phyloP scores from a whole-genome alignment of 2,888 invertebrate genomes.

The Drosophila lacicola region DNA sequence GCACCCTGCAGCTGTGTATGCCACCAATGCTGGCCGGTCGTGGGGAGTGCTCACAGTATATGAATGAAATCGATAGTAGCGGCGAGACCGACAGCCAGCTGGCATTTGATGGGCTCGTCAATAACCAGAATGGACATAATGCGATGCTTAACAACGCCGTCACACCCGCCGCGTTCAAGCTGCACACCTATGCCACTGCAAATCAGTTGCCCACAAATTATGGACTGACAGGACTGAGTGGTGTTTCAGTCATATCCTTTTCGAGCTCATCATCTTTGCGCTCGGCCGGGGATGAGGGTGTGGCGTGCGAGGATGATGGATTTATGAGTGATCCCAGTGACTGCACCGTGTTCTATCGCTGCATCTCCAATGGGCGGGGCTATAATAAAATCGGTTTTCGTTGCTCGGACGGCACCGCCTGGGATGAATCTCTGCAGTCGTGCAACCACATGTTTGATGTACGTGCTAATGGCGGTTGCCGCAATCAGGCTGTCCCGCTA shows the following conservation, averaged over 20 bases:
- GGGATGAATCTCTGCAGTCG: conserved; percentile 89
- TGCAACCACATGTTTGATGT: conserved; percentile 90
- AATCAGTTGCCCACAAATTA: conserved; percentile 79
- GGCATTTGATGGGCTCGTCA: conserved; percentile 64
- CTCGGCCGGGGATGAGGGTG: conserved; percentile 64
- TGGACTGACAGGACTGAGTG: conserved; percentile 82
- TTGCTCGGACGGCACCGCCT: conserved; percentile 91
- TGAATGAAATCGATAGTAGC: conserved; percentile 82
- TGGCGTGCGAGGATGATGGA: conserved; percentile 88
- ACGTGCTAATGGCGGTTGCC: conserved; percentile 87
- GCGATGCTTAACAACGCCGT: conserved; percentile 53
- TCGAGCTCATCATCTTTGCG: conserved; percentile 81
- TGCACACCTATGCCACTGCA: conserved; percentile 61
- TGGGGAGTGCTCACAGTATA: conserved; percentile 87
- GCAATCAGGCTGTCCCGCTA: conserved; percentile 52
- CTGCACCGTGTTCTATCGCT: conserved; percentile 92
- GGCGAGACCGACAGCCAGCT: conserved; percentile 52
- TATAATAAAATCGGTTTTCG: conserved; percentile 89
- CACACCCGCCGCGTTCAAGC: conserved; percentile 62
- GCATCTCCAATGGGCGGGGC: conserved; percentile 88
- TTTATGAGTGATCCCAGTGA: conserved; percentile 89
- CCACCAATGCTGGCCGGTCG: conserved; percentile 89
- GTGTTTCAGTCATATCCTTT: conserved; percentile 84
- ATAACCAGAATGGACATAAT: conserved; percentile 54
- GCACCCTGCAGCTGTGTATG: conserved; percentile 89